Base-by-base conservation (phyloP, 2,888 invertebrate genomes). In the Amiota communis region DNA sequence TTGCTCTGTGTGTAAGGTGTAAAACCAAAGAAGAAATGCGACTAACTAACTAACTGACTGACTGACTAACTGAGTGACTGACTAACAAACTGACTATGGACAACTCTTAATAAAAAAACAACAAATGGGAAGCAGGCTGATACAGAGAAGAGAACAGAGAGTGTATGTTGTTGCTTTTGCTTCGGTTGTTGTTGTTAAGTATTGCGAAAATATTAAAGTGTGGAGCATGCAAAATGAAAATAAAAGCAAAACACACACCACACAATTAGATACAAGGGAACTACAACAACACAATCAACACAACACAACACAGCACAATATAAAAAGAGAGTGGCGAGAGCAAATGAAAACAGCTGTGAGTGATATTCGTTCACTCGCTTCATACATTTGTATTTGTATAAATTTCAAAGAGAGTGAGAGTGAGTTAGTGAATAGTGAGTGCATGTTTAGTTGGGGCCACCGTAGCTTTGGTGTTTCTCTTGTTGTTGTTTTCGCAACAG, bases 1-100 rank as follows among this genome's bases (percentile, higher is more conserved):
- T 75, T 76, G 78, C 78, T 78, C 73, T 47, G 11, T 13, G 65
- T 49, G 67, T 49, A 49, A 67, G 67, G 67, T 67, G 67, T 67
- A 67, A 67, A 59, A 17, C 51, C 67, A 17, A 65, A 46, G 65
- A 65, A 65, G 65, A 51, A 53, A 68, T 68, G 67, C 53, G 67
- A 68, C 53, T 65, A 48, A 65, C 46, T 65, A 46, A 53, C 53
- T 36, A 6, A 36, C 36, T n/a, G 53, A 51, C 53, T 51, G 53
- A 51, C 53, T 51, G 3, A 51, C 36, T 36, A n/a, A 53, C n/a
- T n/a, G n/a, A n/a, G n/a, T n/a, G n/a, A 36, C 36, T n/a, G 53
- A 51, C 53, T 51, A 12, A 51, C 53, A 8, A 3, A 51, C 36
- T 36, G 6, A 53, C 53, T 12, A 53, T 12, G 53, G n/a, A 53